Base-by-base conservation (phyloP, 2,113 vertebrate genomes). In the Scopus umbretta region DNA sequence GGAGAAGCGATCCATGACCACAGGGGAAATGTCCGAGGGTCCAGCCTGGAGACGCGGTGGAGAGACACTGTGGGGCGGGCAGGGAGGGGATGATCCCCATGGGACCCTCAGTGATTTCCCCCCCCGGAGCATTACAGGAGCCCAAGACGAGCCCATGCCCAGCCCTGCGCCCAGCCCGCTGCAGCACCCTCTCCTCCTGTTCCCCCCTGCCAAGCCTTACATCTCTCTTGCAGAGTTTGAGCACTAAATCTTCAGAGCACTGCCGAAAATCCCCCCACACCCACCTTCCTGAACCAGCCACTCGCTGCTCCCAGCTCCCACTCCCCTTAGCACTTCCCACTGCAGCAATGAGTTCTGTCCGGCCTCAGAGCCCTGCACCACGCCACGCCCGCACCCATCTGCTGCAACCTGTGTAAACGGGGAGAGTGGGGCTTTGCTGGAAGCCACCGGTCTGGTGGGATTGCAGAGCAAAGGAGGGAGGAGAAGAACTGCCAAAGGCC, bases 21-120 rank as follows among this genome's bases (percentile, higher is more conserved):
- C 2, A 52, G 17, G 20, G 78, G 9, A 61, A 67, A 83, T 5
- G 32, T 20, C 52, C 2, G 8, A 42, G 50, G 68, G 19, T 50
- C 19, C 70, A 47, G 23, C 30, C 80, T 43, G 34, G 52, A 72
- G 19, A 40, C 5, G 3, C 2, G 8, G 11, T 1, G 29, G 36
- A 66, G 36, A 66, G 34, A 13, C 0, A 0, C 27, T 12, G 40
- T 7, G 8, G 78, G 52, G 52, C 8, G 36, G 50, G 32, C 9
- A 2, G 26, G 25, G 42, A 40, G 38, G 53, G 16, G 36, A 93
- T 2, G 0, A 19, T 30, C 23, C 52, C 63, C 17, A 0, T 1
- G 20, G 38, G 56, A 27, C 52, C 13, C 4, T 80, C 38, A 26
- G 52, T 11, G 25, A 29, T 62, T n/a, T 80, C 23, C 50, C 72